A percentile compares a stretch with the other conserved stretches of the same genome.
Conservation (phyloP, 2,888 invertebrate genomes). For the Oasisia sp. region DNA sequence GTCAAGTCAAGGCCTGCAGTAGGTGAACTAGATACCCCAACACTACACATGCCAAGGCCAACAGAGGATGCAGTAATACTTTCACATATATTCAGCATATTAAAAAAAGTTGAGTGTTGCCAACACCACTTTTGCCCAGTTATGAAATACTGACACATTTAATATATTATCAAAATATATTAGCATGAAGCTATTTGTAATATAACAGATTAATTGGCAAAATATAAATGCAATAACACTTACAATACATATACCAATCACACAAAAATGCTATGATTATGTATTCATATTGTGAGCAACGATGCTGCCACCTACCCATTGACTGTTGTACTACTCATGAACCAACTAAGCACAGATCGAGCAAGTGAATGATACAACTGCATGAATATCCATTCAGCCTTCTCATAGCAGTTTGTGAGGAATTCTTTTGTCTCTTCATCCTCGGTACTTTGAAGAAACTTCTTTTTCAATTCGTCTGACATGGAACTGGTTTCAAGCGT, state of each 20-base stretch:
- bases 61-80: too few relatives aligned
- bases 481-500: constrained; percentile 47
- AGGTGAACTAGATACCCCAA: too few relatives aligned
- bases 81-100: too few relatives aligned
- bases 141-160: background rate
- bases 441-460: constrained; percentile 61
- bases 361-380: constrained; percentile 91
- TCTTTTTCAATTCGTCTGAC: constrained; percentile 49
- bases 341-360: constrained; percentile 84
- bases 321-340: constrained; percentile 94
- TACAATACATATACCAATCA: background rate
- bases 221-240: background rate
- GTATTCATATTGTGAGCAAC: background rate
- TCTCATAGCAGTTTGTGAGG: constrained; percentile 78
- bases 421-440: constrained; percentile 82
- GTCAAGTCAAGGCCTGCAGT: too few relatives aligned
- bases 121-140: too few relatives aligned
- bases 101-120: too few relatives aligned
- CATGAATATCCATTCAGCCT: constrained; percentile 85
- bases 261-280: background rate
- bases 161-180: background rate
- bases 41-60: too few relatives aligned
- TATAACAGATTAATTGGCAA: background rate
- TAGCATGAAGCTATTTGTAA: background rate
- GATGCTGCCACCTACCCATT: constrained; percentile 81